phyloP scores from a whole-genome alignment of 2,888 invertebrate genomes.

The Muschampia plurimacula region DNA sequence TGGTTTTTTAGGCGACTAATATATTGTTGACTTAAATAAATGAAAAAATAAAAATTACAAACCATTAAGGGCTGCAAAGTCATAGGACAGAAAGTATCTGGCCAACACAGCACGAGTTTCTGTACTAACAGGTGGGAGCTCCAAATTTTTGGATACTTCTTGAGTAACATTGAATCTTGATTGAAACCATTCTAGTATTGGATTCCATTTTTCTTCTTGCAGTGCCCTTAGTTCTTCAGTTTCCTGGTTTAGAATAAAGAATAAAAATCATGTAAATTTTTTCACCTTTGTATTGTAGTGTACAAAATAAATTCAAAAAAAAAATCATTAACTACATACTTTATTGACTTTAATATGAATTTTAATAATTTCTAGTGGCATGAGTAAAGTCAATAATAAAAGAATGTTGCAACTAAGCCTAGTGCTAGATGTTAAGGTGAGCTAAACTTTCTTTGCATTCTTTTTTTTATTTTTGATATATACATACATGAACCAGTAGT shows the following conservation, averaged over 20 bases:
- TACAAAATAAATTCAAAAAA: neutral
- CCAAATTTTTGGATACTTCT: constrained; percentile 89
- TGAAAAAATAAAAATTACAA: constrained; percentile 49
- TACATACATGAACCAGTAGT: no score
- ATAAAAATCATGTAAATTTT: neutral
- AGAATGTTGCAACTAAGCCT: no score
- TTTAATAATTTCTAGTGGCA: no score
- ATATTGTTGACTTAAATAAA: no score
- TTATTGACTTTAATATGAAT: no score
- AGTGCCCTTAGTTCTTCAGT: constrained; percentile 90
- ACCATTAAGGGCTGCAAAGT: constrained; percentile 94
- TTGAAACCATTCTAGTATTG: constrained; percentile 95
- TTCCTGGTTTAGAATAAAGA: constrained; percentile 80
- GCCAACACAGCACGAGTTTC: constrained; percentile 89
- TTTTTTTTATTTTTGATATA: no score
- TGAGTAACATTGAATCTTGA: constrained; percentile 91
- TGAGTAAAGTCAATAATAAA: no score
- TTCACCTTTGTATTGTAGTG: no score
- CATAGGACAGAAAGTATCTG: constrained; percentile 93
- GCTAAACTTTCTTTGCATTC: no score
- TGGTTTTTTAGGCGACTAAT: no score
- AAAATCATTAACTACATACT: no score
- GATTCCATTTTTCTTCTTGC: constrained; percentile 95
- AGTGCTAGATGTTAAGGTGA: no score
- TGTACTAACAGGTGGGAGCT: constrained; percentile 87